These are phyloP conservation scores for Podocnemis expansa DNA, from an alignment of 2,113 vertebrate genomes.

Conservation along the genomic window DNA sequence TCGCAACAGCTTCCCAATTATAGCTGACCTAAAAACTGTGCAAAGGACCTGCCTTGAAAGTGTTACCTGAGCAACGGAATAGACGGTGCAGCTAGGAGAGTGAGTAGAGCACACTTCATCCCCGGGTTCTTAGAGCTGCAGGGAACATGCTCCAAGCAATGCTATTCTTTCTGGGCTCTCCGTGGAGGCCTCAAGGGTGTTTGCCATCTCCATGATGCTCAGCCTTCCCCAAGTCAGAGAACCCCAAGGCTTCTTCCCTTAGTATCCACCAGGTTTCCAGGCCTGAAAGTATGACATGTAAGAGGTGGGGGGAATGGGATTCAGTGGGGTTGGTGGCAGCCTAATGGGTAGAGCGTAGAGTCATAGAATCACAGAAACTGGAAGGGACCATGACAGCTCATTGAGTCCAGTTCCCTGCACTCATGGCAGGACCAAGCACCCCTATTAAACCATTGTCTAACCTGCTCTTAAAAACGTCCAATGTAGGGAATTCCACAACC, in stretches of 20 bases:
- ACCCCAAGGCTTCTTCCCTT: not conserved
- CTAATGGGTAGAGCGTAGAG: not conserved
- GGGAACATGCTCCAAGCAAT: not conserved
- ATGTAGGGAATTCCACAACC: too few relatives aligned
- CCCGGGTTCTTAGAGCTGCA: too few relatives aligned
- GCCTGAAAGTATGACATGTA: not conserved
- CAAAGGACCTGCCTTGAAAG: constrained; percentile 25
- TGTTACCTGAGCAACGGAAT: constrained; percentile 36
- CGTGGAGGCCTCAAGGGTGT: not conserved
- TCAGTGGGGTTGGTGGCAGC: not conserved
- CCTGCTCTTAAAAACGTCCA: too few relatives aligned
- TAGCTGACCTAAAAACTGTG: constrained; percentile 64
- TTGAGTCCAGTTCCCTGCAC: too few relatives aligned
- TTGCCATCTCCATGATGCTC: fast-evolving
- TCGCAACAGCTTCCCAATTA: constrained; percentile 68
- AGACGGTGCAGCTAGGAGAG: not conserved
- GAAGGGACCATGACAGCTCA: too few relatives aligned
- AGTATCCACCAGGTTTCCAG: not conserved
- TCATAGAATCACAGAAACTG: too few relatives aligned
- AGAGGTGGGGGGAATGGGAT: not conserved
- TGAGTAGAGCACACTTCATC: not conserved
- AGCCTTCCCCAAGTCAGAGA: not conserved
- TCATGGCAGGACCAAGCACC: too few relatives aligned
- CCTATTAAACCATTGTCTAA: too few relatives aligned
- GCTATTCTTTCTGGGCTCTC: not conserved